Percentiles rank a stretch among this genome's conserved stretches.
These are phyloP conservation scores for Herpetotheres cachinnans DNA, from an alignment of 2,113 vertebrate species.

Conservation along the genomic window DNA sequence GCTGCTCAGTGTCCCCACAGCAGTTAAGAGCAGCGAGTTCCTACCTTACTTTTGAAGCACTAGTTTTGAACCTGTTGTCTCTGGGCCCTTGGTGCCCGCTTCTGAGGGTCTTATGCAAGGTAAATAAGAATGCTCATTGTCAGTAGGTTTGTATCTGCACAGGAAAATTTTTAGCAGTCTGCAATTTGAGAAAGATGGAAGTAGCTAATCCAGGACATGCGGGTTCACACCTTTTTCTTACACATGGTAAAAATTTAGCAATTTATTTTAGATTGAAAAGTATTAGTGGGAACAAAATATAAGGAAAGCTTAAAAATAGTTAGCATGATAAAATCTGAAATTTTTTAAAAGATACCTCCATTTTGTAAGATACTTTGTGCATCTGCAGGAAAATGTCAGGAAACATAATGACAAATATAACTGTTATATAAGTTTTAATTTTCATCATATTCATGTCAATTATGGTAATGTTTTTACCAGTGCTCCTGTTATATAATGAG, in stretches of 20 bases:
- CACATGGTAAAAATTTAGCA: background rate
- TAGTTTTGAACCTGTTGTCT: background rate
- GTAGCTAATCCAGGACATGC: background rate
- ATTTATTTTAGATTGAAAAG: background rate
- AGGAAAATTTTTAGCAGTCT: background rate
- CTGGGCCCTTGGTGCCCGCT: background rate
- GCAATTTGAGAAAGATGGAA: background rate
- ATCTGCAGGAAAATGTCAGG: background rate
- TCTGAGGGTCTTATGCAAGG: background rate
- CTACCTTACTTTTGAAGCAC: background rate
- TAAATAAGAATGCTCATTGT: background rate
- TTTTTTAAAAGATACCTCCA: background rate
- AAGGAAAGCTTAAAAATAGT: background rate
- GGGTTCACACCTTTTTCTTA: background rate
- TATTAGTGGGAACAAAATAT: background rate
- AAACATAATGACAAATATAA: background rate
- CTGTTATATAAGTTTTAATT: background rate
- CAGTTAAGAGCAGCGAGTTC: background rate
- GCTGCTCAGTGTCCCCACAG: background rate
- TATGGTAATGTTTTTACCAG: background rate
- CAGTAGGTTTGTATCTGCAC: background rate
- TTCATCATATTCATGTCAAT: background rate
- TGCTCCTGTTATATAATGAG: background rate
- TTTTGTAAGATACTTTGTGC: background rate
- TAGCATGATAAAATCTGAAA: background rate